These are phyloP conservation scores for Emydocephalus ijimae DNA, from an alignment of 2,113 vertebrate species.

Conservation along the genomic window DNA sequence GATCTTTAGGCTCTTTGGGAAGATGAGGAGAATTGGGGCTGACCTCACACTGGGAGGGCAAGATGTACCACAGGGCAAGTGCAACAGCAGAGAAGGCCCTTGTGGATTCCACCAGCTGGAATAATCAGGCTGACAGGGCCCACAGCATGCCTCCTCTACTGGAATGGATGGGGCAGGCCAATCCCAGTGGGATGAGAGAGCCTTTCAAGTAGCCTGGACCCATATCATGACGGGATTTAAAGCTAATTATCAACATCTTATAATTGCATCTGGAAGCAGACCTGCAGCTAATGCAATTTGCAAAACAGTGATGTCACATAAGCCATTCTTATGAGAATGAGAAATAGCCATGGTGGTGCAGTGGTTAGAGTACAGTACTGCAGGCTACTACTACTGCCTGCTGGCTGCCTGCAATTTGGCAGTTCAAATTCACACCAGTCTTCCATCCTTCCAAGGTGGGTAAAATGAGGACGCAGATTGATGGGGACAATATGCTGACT, in stretches of 20 bases:
- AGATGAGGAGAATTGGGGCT: background rate
- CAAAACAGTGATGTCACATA: background rate
- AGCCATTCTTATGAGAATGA: background rate
- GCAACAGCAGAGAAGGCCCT: background rate
- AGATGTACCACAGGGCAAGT: background rate
- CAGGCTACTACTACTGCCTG: no score
- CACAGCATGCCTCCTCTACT: background rate
- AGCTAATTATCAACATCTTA: background rate
- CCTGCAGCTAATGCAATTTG: background rate
- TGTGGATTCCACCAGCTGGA: background rate
- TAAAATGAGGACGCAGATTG: no score
- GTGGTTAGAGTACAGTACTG: no score
- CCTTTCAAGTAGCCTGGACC: background rate
- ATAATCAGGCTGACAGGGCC: background rate
- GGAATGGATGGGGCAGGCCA: background rate
- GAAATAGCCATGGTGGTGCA: no score
- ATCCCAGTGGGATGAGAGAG: background rate
- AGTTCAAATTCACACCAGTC: no score
- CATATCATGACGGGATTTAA: background rate
- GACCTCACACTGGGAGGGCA: background rate
- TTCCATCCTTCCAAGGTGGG: no score
- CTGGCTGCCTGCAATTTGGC: no score
- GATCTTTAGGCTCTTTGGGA: background rate
- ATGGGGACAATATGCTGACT: no score
- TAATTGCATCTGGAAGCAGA: background rate